A percentile compares a stretch with the other conserved stretches of the same genome.
These are phyloP conservation scores for Pemphigus obesinymphae DNA, from an alignment of 1,140 invertebrate species.

Conservation along the genomic window DNA sequence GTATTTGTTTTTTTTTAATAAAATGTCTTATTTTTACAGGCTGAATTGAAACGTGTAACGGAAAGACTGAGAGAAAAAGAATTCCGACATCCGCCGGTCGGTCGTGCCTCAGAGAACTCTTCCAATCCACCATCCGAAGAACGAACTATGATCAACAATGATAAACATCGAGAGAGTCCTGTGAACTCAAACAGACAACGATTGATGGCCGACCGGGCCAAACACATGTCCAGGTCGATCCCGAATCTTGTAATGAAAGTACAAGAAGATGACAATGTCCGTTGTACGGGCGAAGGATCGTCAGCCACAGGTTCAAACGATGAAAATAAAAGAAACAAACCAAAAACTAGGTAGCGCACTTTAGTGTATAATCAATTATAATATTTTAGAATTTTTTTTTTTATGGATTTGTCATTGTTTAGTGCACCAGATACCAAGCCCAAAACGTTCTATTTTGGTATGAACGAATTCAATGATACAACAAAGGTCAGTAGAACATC, in stretches of 20 bases:
- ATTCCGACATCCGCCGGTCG: slow-evolving; percentile 49
- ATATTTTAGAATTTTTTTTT: background rate
- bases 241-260: background rate
- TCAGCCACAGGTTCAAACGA: slow-evolving; percentile 34
- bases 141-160: background rate
- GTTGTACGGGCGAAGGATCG: slow-evolving; percentile 22
- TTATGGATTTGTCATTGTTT: background rate
- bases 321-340: background rate
- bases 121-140: slow-evolving; percentile 6
- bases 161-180: background rate
- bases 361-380: background rate
- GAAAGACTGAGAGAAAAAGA: slow-evolving; percentile 43
- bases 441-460: slow-evolving; percentile 74
- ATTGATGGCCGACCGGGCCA: slow-evolving; percentile 26
- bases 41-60: slow-evolving; percentile 33
- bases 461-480: slow-evolving; percentile 53
- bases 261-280: background rate
- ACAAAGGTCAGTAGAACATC: slow-evolving; percentile 27
- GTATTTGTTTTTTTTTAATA: too few relatives aligned
- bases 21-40: background rate
- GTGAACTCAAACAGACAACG: slow-evolving; percentile 26
- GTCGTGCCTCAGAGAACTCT: slow-evolving; percentile 46
- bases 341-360: background rate
- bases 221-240: slow-evolving; percentile 17
- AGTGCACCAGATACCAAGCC: slow-evolving; percentile 47